Evolutionary conservation across 2,113 vertebrate genomes (phyloP).

Genomic region (Petaurus breviceps): DNA sequence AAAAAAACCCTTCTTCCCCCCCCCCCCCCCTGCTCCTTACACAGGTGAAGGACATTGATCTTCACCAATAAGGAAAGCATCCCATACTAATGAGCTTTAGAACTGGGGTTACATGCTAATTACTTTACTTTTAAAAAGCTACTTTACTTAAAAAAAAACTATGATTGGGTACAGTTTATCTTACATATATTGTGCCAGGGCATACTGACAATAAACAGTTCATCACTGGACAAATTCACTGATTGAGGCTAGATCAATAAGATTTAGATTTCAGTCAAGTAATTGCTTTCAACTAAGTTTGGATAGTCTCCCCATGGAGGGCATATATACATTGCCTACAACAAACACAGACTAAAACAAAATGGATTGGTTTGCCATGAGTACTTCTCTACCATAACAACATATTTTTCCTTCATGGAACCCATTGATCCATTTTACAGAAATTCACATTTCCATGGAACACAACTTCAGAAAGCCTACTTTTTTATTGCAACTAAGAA

Average conservation of each 20-base stretch:
- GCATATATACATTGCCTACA: not conserved
- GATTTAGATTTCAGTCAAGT: not conserved
- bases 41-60: not conserved
- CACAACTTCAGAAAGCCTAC: not conserved
- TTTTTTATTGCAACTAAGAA: not conserved
- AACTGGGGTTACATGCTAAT: not conserved
- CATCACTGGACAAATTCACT: not conserved
- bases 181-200: not conserved
- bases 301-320: not conserved
- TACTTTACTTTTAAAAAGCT: not conserved
- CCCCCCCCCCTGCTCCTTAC: not conserved
- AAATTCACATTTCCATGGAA: not conserved
- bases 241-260: not conserved
- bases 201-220: not conserved
- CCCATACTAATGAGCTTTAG: not conserved
- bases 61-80: not conserved
- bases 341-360: not conserved
- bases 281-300: not conserved
- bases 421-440: not conserved
- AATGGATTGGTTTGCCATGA: not conserved
- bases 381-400: not conserved
- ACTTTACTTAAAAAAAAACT: no score
- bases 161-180: not conserved
- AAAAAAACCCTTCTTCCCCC: not conserved
- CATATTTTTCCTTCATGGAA: not conserved